phyloP scores from a whole-genome alignment of 2,797 vertebrate genomes.

The Meda fulgida region DNA sequence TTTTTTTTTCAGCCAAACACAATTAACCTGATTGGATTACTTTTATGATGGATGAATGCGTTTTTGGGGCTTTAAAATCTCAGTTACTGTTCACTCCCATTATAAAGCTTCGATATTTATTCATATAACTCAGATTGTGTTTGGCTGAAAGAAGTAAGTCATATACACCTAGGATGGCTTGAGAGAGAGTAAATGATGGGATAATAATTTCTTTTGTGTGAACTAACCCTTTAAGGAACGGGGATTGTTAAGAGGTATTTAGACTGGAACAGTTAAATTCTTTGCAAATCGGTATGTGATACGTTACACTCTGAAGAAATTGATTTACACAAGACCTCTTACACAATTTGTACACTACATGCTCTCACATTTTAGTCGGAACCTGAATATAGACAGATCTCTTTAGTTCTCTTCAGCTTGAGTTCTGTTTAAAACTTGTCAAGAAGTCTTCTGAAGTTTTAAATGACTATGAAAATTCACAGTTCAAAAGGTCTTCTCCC shows the following conservation, averaged over 20 bases:
- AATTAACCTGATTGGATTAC: too few relatives aligned
- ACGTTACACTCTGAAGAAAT: background rate
- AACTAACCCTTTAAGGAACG: background rate
- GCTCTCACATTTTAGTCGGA: too few relatives aligned
- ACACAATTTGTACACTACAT: background rate
- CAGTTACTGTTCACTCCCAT: too few relatives aligned
- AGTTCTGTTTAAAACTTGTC: conserved; percentile 62
- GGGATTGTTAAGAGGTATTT: background rate
- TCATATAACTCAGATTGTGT: too few relatives aligned
- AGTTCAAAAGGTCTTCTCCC: conserved; percentile 54
- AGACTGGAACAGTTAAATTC: background rate
- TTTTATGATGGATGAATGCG: too few relatives aligned
- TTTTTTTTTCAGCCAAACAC: too few relatives aligned
- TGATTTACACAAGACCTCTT: background rate
- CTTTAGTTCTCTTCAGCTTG: background rate
- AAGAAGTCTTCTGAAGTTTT: conserved; percentile 64
- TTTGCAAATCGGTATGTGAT: background rate
- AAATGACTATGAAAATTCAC: conserved; percentile 50
- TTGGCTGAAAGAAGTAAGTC: too few relatives aligned
- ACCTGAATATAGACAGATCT: background rate
- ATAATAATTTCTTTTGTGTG: too few relatives aligned
- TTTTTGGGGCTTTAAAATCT: too few relatives aligned
- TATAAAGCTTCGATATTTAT: too few relatives aligned
- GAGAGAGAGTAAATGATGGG: too few relatives aligned
- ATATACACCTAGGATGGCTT: too few relatives aligned